Evolutionary conservation across 2,113 vertebrate genomes (phyloP), one percentile per base, ranked within the genome.

Genomic region (Serilophus lunatus): DNA sequence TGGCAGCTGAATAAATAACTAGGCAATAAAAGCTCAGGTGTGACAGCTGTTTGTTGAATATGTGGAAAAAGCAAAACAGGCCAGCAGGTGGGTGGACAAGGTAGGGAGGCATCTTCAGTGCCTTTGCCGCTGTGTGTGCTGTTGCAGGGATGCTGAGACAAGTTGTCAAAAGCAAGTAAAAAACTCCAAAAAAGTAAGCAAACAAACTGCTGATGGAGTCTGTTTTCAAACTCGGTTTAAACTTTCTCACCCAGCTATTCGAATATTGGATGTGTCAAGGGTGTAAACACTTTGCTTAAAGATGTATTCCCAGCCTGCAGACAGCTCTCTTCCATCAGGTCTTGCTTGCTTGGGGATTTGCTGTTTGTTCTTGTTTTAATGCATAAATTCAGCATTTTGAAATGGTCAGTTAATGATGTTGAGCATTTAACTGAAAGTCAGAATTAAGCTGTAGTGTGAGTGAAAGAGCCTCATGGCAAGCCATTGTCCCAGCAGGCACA

Each of bases 1-100:
- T 93, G 92, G 54, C 94, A 96, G 86, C 82, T 92, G 92, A 92
- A 96, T 94, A 94, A 96, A 93, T 95, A 94, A 96, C 28, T 40
- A 95, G 76, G 88, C 86, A 95, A 79, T 86, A 88, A 96, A 92
- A 95, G 86, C 93, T 92, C 59, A 59, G 42, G 45, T 59, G 71
- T 95, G 93, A 88, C 95, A 96, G 93, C 81, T 92, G 94, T 89
- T 92, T 89, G 74, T 93, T 92, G 69, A 84, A 64, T 81, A 64
- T 64, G 31, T 82, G 45, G 81, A 75, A 86, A 75, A 61, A 92
- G 42, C 82, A 83, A 81, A 95, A 56, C 49, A 90, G 76, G 38
- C 26, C 5, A 4, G 59, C 85, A 86, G 75, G 93, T 93, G 85
- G 82, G 90, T 83, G 85, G 90, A 40, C 51, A 70, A 93, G 60